Conservation (phyloP, 2,888 invertebrate species). For the Ecdyonurus torrentis region DNA sequence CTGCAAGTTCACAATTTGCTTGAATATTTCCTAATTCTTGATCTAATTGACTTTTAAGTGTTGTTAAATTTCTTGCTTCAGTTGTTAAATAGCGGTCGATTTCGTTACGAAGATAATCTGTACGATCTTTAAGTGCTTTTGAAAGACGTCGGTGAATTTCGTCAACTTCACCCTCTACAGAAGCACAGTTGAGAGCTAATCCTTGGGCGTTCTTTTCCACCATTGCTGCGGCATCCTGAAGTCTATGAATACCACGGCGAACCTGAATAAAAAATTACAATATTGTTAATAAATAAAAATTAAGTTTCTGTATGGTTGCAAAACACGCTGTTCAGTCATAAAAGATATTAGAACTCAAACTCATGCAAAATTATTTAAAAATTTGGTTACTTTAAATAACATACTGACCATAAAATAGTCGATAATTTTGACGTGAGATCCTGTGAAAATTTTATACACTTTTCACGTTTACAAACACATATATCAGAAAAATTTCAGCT, state of each 20-base stretch:
- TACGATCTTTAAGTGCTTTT: slow-evolving; percentile 79
- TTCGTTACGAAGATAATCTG: slow-evolving; percentile 72
- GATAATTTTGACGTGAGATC: too few relatives aligned
- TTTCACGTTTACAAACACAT: too few relatives aligned
- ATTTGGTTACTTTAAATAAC: too few relatives aligned
- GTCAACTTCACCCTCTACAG: slow-evolving; percentile 85
- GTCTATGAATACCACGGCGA: slow-evolving; percentile 68
- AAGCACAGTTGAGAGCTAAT: slow-evolving; percentile 74
- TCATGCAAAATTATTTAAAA: too few relatives aligned
- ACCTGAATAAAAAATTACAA: slow-evolving; percentile 38
- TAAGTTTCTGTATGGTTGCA: too few relatives aligned
- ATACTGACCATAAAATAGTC: too few relatives aligned
- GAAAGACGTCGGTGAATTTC: slow-evolving; percentile 76
- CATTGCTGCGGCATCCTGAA: slow-evolving; percentile 68
- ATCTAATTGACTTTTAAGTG: slow-evolving; percentile 84
- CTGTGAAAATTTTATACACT: too few relatives aligned
- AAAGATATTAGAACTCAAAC: too few relatives aligned
- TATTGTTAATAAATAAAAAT: too few relatives aligned
- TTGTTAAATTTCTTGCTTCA: slow-evolving; percentile 70
- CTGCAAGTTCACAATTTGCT: slow-evolving; percentile 92
- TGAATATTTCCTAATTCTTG: slow-evolving; percentile 88
- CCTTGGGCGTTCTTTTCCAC: slow-evolving; percentile 80
- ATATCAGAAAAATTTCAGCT: too few relatives aligned
- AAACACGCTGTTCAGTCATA: too few relatives aligned
- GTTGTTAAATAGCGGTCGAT: slow-evolving; percentile 80